These are phyloP conservation scores for Himalopsyche phryganea DNA, from an alignment of 1,140 invertebrate species.

Conservation along the genomic window DNA sequence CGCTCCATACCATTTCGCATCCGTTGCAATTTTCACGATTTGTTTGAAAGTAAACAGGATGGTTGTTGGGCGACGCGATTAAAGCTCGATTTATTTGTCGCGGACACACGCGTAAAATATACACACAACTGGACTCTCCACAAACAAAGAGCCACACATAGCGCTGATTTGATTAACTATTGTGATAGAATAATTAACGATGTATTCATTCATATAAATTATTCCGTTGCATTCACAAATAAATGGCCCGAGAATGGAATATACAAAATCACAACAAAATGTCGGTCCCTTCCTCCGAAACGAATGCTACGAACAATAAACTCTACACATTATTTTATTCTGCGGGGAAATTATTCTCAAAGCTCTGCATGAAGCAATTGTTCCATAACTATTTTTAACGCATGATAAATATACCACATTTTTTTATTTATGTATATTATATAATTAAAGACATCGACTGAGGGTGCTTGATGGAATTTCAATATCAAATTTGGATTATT, in stretches of 20 bases:
- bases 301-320: no score
- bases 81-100: not conserved
- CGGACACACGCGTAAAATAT: not conserved
- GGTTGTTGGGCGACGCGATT: not conserved
- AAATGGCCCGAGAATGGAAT: not conserved
- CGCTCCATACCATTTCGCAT: not conserved
- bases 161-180: slow-evolving; percentile 25
- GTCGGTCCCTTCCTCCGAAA: not conserved
- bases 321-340: no score
- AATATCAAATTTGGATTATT: no score
- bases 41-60: not conserved
- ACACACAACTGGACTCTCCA: not conserved
- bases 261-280: slow-evolving; percentile 8
- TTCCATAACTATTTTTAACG: no score
- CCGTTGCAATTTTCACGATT: not conserved
- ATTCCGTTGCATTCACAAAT: slow-evolving; percentile 7
- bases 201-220: slow-evolving; percentile 13
- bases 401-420: no score
- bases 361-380: no score
- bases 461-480: no score
- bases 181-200: slow-evolving; percentile 26
- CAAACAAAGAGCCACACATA: slow-evolving; percentile 13
- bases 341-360: no score
- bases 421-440: no score
- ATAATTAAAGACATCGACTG: no score